Conservation (phyloP, 2,797 vertebrate genomes). For the Coracias cyanogaster region DNA sequence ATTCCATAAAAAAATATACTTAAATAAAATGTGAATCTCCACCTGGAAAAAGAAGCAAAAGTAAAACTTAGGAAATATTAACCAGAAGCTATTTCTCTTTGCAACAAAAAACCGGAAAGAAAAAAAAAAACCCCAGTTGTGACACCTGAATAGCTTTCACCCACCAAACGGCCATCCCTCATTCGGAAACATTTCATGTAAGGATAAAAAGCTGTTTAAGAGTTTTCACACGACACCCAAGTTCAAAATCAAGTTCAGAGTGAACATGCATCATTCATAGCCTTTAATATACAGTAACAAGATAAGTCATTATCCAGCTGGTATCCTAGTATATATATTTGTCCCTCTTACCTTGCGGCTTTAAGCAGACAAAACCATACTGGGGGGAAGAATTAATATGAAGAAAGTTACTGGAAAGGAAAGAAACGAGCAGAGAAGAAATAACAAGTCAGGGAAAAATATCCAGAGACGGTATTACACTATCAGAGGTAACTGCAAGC, state of each 20-base stretch:
- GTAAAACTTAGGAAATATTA: neutral
- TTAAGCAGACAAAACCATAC: constrained; percentile 59
- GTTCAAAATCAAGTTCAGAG: neutral
- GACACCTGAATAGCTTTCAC: neutral
- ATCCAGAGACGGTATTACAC: constrained; percentile 29
- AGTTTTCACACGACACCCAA: neutral
- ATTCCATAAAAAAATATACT: constrained; percentile 93
- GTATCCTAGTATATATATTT: neutral
- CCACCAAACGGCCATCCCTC: neutral
- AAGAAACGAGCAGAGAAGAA: constrained; percentile 69
- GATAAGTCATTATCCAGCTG: neutral
- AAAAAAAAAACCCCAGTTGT: neutral
- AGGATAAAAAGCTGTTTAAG: neutral
- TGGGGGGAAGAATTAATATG: constrained; percentile 39
- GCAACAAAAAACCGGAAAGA: neutral
- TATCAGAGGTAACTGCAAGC: neutral
- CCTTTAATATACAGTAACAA: neutral
- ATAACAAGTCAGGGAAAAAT: constrained; percentile 64
- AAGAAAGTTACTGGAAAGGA: constrained; percentile 67
- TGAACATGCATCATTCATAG: neutral
- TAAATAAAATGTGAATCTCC: constrained; percentile 97
- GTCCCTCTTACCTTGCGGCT: constrained; percentile 63
- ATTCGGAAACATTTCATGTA: neutral
- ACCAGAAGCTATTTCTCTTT: neutral
- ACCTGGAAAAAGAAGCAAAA: constrained; percentile 82